phyloP scores from a whole-genome alignment of 2,797 vertebrate genomes.

The Podarcis siculus region DNA sequence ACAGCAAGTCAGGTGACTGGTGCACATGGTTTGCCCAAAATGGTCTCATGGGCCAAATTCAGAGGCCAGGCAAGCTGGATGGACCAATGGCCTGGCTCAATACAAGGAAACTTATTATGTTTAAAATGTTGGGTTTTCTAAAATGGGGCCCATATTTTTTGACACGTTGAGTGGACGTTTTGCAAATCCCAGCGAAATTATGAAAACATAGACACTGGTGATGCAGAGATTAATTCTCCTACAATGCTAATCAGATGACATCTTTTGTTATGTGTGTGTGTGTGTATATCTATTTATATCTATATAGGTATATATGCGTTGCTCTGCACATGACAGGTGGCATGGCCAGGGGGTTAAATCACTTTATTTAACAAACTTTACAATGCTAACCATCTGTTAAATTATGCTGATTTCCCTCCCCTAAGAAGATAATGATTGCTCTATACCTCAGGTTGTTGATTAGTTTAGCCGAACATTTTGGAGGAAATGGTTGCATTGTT shows the following conservation, averaged over 20 bases:
- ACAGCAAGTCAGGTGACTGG: no score
- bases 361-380: slow-evolving; percentile 14
- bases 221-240: neutral
- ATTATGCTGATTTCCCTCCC: neutral
- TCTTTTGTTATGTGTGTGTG: neutral
- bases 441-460: neutral
- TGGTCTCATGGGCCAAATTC: no score
- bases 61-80: no score
- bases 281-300: neutral
- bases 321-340: neutral
- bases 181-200: neutral
- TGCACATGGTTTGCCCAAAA: no score
- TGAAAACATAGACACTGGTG: no score
- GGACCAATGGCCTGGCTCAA: no score
- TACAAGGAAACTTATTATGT: no score
- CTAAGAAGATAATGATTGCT: neutral
- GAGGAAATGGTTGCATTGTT: neutral
- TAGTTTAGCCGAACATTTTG: neutral
- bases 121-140: no score
- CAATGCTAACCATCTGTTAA: slow-evolving; percentile 18
- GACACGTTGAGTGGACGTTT: neutral
- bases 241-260: neutral
- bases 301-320: neutral
- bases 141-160: neutral
- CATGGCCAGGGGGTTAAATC: neutral